These are phyloP conservation scores for Leptinotarsa juncta DNA, from an alignment of 2,888 invertebrate species.

Conservation along the genomic window DNA sequence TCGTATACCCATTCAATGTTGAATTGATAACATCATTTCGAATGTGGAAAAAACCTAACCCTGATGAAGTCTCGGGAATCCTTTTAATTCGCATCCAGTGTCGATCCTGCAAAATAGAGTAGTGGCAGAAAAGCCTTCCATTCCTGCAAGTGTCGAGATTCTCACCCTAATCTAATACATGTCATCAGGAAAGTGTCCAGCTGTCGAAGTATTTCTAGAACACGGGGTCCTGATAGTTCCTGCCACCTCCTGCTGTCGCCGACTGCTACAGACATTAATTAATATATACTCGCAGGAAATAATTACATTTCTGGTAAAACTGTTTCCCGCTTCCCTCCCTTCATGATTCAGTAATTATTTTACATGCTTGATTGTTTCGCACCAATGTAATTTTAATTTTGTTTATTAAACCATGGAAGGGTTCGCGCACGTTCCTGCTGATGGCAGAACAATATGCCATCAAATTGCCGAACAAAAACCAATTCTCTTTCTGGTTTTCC, in stretches of 20 bases:
- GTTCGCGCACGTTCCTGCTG: constrained; percentile 38
- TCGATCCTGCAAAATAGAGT: constrained; percentile 21
- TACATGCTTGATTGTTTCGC: constrained; percentile 60
- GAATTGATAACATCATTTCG: too few species aligned
- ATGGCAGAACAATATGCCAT: constrained; percentile 40
- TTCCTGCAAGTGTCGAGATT: constrained; percentile 61
- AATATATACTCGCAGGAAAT: constrained; percentile 66
- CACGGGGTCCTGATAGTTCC: constrained; percentile 42
- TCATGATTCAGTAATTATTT: constrained; percentile 58
- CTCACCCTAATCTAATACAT: constrained; percentile 66
- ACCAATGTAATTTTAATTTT: constrained; percentile 60
- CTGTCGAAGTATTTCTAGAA: constrained; percentile 57
- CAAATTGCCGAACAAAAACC: constrained; percentile 23
- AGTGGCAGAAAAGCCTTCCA: constrained; percentile 51
- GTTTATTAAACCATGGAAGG: constrained; percentile 49
- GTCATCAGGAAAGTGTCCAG: constrained; percentile 65
- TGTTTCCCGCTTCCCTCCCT: constrained; percentile 42
- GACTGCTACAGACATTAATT: constrained; percentile 66
- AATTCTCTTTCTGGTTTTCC: constrained; percentile 15
- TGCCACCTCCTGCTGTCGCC: constrained; percentile 62
- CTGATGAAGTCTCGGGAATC: not conserved
- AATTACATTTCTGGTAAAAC: constrained; percentile 58
- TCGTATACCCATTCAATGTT: too few species aligned
- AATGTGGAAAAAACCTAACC: not conserved
- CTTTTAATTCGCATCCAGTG: not conserved